Evolutionary conservation across 2,113 vertebrate genomes (phyloP).

Genomic region (Calyptomena viridis): DNA sequence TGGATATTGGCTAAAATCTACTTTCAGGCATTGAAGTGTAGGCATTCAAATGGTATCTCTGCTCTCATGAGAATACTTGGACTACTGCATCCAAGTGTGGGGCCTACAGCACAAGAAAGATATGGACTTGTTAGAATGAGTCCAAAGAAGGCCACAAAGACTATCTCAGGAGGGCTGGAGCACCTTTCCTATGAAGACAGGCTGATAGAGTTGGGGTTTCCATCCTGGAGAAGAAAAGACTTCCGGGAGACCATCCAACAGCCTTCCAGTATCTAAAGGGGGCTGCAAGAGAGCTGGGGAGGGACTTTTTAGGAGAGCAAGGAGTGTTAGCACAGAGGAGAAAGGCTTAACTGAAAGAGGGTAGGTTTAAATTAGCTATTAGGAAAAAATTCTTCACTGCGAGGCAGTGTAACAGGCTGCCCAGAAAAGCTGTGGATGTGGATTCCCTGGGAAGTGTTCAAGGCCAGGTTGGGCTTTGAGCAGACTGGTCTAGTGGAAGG

Average conservation of each 20-base stretch:
- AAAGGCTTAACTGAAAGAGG: not conserved
- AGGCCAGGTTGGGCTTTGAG: not conserved
- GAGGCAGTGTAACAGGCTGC: not conserved
- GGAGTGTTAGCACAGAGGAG: not conserved
- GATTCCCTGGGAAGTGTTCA: not conserved
- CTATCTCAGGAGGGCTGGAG: not conserved
- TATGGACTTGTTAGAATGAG: not conserved
- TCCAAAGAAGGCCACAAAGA: not conserved
- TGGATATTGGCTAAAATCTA: not conserved
- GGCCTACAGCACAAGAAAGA: not conserved
- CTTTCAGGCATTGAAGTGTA: not conserved
- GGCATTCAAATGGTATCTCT: not conserved
- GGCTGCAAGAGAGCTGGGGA: not conserved
- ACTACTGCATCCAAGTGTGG: not conserved
- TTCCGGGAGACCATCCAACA: not conserved
- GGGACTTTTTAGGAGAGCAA: not conserved
- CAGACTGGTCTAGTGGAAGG: not conserved
- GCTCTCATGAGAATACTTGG: not conserved
- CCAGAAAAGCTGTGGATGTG: not conserved
- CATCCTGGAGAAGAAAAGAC: not conserved
- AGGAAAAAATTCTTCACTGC: not conserved
- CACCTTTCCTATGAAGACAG: not conserved
- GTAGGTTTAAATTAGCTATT: not conserved
- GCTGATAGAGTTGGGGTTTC: not conserved
- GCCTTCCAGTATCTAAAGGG: not conserved